Evolutionary conservation across 2,888 invertebrate genomes (phyloP).

Genomic region (Camptogramma bilineatum): DNA sequence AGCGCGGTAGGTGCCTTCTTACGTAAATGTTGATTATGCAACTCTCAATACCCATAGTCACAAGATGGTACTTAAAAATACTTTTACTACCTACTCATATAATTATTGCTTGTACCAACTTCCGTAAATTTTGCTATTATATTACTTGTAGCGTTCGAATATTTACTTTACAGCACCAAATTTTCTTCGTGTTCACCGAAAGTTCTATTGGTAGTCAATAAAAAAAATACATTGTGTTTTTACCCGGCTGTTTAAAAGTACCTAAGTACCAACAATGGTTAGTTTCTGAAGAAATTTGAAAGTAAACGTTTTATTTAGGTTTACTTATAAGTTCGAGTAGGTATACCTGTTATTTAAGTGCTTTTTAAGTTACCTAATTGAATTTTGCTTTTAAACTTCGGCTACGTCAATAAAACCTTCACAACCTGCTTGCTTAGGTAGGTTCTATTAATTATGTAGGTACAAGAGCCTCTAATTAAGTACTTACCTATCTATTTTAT

Average conservation of each 20-base stretch:
- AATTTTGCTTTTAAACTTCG: slow-evolving; percentile 21
- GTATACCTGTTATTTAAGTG: slow-evolving; percentile 1
- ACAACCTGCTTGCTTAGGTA: slow-evolving; percentile 15
- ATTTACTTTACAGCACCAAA: not conserved
- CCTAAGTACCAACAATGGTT: no score
- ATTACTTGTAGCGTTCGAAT: not conserved
- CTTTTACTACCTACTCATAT: slow-evolving; percentile 20
- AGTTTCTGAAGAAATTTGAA: not conserved
- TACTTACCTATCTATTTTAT: slow-evolving; percentile 40
- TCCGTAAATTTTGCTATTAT: slow-evolving; percentile 15
- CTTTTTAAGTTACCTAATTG: slow-evolving; percentile 17
- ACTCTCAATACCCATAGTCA: slow-evolving; percentile 23
- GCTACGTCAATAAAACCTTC: slow-evolving; percentile 26
- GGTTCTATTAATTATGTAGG: slow-evolving; percentile 38
- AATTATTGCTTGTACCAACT: slow-evolving; percentile 19
- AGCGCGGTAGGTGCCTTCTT: not conserved
- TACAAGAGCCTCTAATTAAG: slow-evolving; percentile 40
- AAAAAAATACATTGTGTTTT: no score
- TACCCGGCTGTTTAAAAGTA: no score
- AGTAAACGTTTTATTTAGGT: not conserved
- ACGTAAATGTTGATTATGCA: slow-evolving; percentile 21
- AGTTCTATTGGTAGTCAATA: no score
- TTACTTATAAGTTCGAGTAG: not conserved
- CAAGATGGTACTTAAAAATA: slow-evolving; percentile 17
- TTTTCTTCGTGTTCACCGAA: not conserved